Evolutionary conservation across 2,797 vertebrate species (phyloP).

Genomic region (Acrossocheilus fasciatus): DNA sequence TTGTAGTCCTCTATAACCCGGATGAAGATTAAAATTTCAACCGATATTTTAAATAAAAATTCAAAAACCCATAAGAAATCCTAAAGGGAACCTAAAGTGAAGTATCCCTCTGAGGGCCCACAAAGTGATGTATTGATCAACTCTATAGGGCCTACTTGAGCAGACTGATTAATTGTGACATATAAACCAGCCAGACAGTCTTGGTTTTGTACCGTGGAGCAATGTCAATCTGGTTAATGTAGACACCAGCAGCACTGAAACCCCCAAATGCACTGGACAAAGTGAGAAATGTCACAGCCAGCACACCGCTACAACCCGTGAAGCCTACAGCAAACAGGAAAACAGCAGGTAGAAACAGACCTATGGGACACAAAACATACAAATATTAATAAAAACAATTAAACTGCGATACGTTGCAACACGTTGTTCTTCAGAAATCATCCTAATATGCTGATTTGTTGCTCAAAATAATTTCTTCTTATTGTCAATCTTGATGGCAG

Average conservation of each 20-base stretch:
- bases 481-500: not conserved
- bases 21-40: not conserved
- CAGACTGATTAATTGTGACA: not conserved
- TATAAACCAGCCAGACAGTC: not conserved
- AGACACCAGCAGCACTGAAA: conserved; percentile 79
- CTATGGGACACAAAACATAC: conserved; percentile 65
- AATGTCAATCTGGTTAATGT: conserved; percentile 87
- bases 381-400: not conserved
- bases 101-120: not conserved
- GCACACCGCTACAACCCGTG: conserved; percentile 72
- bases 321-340: conserved; percentile 76
- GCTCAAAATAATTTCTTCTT: not conserved
- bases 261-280: conserved; percentile 77
- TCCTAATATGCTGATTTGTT: not conserved
- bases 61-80: not conserved
- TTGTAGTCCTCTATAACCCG: not conserved
- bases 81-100: not conserved
- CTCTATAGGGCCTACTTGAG: not conserved
- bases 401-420: not conserved
- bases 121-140: not conserved
- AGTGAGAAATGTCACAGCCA: conserved; percentile 76
- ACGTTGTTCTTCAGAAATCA: not conserved
- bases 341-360: conserved; percentile 72
- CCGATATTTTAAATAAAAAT: not conserved
- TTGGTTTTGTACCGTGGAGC: conserved; percentile 79